A percentile compares a stretch with the other conserved stretches of the same genome.
These are phyloP conservation scores for Andrena flavipes DNA, from an alignment of 2,888 invertebrate genomes.

Conservation along the genomic window DNA sequence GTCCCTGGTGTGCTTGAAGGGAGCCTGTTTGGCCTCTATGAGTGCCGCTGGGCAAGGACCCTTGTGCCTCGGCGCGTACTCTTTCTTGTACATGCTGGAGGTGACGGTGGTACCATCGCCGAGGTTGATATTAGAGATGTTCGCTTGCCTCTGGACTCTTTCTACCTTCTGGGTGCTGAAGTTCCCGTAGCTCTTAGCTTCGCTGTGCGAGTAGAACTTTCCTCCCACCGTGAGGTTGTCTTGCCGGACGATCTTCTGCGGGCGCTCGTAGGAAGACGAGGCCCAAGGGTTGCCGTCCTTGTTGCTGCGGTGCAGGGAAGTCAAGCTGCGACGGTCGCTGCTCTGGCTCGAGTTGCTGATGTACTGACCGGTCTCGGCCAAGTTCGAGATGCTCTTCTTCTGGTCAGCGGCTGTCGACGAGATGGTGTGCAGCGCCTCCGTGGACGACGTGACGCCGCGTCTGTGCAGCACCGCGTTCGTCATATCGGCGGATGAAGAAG, in stretches of 20 bases:
- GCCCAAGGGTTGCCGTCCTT: conserved; percentile 87
- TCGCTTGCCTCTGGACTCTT: conserved; percentile 88
- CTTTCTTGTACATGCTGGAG: conserved; percentile 90
- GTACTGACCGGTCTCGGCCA: conserved; percentile 90
- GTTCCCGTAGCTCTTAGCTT: conserved; percentile 89
- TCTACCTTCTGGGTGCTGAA: conserved; percentile 87
- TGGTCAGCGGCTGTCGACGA: conserved; percentile 91
- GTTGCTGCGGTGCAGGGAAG: conserved; percentile 91
- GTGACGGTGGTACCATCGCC: conserved; percentile 89
- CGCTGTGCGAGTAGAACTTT: conserved; percentile 91
- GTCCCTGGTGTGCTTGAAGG: conserved; percentile 93
- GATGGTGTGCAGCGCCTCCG: conserved; percentile 91
- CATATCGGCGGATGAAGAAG: conserved; percentile 89
- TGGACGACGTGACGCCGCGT: conserved; percentile 88
- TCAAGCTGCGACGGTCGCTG: conserved; percentile 91
- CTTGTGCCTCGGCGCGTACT: conserved; percentile 89
- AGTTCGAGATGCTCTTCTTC: conserved; percentile 92
- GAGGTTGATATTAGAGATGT: conserved; percentile 91
- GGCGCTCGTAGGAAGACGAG: conserved; percentile 86
- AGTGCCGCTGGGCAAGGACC: conserved; percentile 93
- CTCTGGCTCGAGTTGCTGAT: conserved; percentile 89
- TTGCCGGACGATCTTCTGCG: conserved; percentile 87
- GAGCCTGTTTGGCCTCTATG: conserved; percentile 90
- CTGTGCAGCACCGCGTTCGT: conserved; percentile 92
- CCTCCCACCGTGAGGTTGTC: conserved; percentile 91